phyloP scores from a whole-genome alignment of 1,140 invertebrate species.

The Drosophila yakuba region DNA sequence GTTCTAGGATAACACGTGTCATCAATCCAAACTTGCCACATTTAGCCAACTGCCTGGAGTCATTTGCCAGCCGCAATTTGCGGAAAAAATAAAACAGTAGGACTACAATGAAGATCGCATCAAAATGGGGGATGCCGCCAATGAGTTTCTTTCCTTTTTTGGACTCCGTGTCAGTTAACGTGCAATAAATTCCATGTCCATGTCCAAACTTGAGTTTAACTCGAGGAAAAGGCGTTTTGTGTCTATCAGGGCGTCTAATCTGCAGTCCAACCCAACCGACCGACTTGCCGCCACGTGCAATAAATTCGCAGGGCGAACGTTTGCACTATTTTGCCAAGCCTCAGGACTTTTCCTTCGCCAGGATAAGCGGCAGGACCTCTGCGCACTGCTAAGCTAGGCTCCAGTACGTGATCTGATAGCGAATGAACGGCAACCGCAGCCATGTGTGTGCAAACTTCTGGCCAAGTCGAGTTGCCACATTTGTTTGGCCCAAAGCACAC shows the following conservation, averaged over 20 bases:
- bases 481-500: constrained; percentile 59
- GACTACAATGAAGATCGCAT: constrained; percentile 30
- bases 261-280: constrained; percentile 72
- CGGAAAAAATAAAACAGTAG: background rate
- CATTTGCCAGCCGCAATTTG: background rate
- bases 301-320: constrained; percentile 73
- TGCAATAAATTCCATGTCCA: constrained; percentile 73
- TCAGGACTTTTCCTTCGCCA: constrained; percentile 49
- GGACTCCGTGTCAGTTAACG: constrained; percentile 37
- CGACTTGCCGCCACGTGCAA: constrained; percentile 77
- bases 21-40: background rate
- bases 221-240: constrained; percentile 73
- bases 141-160: constrained; percentile 24
- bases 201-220: constrained; percentile 75
- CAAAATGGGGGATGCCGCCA: constrained; percentile 35
- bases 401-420: constrained; percentile 76
- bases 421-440: constrained; percentile 69
- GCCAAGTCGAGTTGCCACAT: constrained; percentile 66
- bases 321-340: constrained; percentile 72
- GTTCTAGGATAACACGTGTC: too few relatives aligned
- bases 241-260: constrained; percentile 78
- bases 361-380: background rate
- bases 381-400: constrained; percentile 54
- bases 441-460: constrained; percentile 67
- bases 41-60: background rate